Evolutionary conservation across 2,113 vertebrate species (phyloP).

Genomic region (Polypterus senegalus): DNA sequence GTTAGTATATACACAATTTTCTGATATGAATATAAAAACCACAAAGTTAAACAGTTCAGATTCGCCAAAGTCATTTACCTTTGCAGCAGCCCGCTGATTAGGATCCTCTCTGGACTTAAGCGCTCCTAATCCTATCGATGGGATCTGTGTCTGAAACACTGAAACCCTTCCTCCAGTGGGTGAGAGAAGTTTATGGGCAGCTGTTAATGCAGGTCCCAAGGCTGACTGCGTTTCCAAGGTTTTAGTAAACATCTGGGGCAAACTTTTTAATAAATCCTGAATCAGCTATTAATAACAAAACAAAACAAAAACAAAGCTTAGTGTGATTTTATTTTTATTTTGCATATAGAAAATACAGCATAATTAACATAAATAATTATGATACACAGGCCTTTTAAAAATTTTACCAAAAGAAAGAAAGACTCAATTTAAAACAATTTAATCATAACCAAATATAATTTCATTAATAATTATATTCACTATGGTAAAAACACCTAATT

Average conservation of each 20-base stretch:
- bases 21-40: too few species aligned
- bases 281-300: slow-evolving; percentile 57
- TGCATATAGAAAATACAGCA: too few species aligned
- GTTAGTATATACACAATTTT: too few species aligned
- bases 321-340: too few species aligned
- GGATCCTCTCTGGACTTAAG: slow-evolving; percentile 84
- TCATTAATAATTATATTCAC: too few species aligned
- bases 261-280: slow-evolving; percentile 75
- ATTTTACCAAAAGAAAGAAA: too few species aligned
- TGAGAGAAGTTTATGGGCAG: slow-evolving; percentile 84
- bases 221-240: slow-evolving; percentile 91
- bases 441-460: too few species aligned
- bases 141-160: slow-evolving; percentile 91
- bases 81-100: slow-evolving; percentile 73
- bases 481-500: too few species aligned
- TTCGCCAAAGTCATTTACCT: slow-evolving; percentile 70
- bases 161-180: slow-evolving; percentile 85
- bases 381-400: too few species aligned
- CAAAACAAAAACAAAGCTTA: slow-evolving; percentile 17
- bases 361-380: too few species aligned
- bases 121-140: slow-evolving; percentile 73
- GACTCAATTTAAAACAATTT: too few species aligned
- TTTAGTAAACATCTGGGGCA: slow-evolving; percentile 82
- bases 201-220: slow-evolving; percentile 81
- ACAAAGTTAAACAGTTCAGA: too few species aligned